Evolutionary conservation across 2,797 vertebrate species (phyloP), one percentile per base, ranked within the genome.

Genomic region (Rhabdophis nuchalis): DNA sequence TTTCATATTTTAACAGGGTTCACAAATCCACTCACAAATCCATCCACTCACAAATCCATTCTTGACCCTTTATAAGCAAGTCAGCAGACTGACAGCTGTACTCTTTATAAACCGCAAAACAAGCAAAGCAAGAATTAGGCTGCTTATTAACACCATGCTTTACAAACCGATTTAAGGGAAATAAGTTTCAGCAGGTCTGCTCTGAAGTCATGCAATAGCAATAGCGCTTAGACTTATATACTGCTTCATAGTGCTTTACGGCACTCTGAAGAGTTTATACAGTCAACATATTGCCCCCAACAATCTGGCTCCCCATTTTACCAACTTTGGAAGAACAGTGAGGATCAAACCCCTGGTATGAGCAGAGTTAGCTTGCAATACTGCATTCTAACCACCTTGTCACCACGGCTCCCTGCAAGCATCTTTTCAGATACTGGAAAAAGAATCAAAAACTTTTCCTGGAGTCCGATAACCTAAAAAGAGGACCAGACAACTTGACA

Each of bases 1-100:
- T 56, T 23, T 72, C 11, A 57, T 46, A 57, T 64, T 29, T 90
- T 52, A 9, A 23, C 60, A 41, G 57, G 61, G 77, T 60, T 91
- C 3, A 53, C 20, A n/a, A 12, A 25, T 8, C 12, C n/a, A 32
- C 6, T 8, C 68, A 27, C 0, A n/a, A n/a, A n/a, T n/a, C n/a
- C n/a, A 25, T 8, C 12, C n/a, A 32, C 6, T 8, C 68, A 27
- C 0, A n/a, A n/a, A n/a, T n/a, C n/a, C n/a, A 0, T 50, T 6
- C 41, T 92, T 16, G 56, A 2, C 0, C 18, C 53, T 32, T n/a
- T 53, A 4, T 54, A 12, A 25, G 10, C 13, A 50, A 27, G 25
- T 23, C 60, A 87, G 52, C 25, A 0, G 1, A 60, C 36, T 20
- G 54, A 32, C 86, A 91, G 87, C 50, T 87, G 41, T 5, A 50